Percentiles rank a stretch among this genome's conserved stretches.
These are phyloP conservation scores for Umimayanthus chanpuru DNA, from an alignment of 92 coral and sea anemone genomes.

Conservation along the genomic window DNA sequence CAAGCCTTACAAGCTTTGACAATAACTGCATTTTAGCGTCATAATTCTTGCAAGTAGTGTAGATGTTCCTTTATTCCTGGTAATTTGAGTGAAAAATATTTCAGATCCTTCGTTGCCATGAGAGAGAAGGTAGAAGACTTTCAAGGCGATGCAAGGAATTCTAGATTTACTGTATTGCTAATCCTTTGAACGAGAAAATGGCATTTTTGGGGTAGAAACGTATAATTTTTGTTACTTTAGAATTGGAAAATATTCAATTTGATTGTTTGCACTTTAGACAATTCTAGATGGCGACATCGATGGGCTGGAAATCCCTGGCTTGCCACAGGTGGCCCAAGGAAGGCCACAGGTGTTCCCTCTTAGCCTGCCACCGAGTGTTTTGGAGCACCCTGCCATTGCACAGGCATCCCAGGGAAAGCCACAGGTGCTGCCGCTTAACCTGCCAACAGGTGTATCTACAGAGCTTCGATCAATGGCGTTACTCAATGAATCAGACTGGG, in stretches of 20 bases:
- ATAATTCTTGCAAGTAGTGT: too few species aligned
- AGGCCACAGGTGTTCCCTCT: not conserved
- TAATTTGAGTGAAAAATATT: too few species aligned
- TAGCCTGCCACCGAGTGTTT: not conserved
- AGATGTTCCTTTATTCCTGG: too few species aligned
- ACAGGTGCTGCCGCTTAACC: not conserved
- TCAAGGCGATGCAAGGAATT: not conserved
- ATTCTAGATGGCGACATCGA: conserved; percentile 38
- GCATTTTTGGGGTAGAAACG: not conserved
- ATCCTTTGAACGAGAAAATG: not conserved
- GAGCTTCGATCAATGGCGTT: not conserved
- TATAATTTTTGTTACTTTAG: not conserved
- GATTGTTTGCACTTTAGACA: conserved; percentile 25
- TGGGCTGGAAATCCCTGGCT: conserved; percentile 23
- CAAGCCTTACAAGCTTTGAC: too few species aligned
- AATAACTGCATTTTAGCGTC: too few species aligned
- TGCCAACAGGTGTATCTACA: not conserved
- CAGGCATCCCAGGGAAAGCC: not conserved
- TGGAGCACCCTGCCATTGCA: not conserved
- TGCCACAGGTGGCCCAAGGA: conserved; percentile 30
- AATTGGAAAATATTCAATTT: not conserved
- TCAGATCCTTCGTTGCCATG: too few species aligned
- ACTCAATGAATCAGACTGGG: conserved; percentile 24
- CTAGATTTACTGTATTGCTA: not conserved
- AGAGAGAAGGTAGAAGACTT: too few species aligned